Evolutionary conservation across 2,888 invertebrate species (phyloP).

Genomic region (Epiblema foenella): DNA sequence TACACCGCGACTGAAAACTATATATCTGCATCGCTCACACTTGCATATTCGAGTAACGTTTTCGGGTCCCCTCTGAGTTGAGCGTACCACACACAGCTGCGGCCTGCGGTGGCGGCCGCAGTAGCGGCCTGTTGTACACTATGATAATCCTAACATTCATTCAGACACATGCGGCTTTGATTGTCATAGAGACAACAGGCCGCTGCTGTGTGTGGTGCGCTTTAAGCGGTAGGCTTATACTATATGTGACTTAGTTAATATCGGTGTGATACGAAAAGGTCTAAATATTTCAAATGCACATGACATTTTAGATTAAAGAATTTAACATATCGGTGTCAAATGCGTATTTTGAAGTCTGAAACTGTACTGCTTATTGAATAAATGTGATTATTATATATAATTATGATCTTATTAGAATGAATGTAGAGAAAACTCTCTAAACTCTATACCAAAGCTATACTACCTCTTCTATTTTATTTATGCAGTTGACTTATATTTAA

Average conservation of each 20-base stretch:
- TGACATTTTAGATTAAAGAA: slow-evolving; percentile 27
- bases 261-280: slow-evolving; percentile 40
- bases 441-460: neutral
- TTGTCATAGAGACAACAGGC: no score
- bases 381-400: slow-evolving; percentile 37
- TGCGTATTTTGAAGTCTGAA: slow-evolving; percentile 36
- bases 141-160: no score
- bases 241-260: neutral
- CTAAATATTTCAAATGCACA: slow-evolving; percentile 28
- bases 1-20: no score
- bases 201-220: no score
- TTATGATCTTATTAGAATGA: slow-evolving; percentile 3
- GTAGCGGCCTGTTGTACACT: no score
- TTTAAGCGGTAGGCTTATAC: no score
- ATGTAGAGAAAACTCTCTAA: neutral
- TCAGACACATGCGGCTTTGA: no score
- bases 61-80: no score
- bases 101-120: no score
- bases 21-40: no score
- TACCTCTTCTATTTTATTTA: slow-evolving; percentile 1
- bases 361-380: slow-evolving; percentile 32
- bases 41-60: no score
- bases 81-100: no score
- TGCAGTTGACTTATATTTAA: neutral
- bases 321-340: slow-evolving; percentile 40